Conservation (phyloP, 2,888 invertebrate species). For the Apodemia zela region DNA sequence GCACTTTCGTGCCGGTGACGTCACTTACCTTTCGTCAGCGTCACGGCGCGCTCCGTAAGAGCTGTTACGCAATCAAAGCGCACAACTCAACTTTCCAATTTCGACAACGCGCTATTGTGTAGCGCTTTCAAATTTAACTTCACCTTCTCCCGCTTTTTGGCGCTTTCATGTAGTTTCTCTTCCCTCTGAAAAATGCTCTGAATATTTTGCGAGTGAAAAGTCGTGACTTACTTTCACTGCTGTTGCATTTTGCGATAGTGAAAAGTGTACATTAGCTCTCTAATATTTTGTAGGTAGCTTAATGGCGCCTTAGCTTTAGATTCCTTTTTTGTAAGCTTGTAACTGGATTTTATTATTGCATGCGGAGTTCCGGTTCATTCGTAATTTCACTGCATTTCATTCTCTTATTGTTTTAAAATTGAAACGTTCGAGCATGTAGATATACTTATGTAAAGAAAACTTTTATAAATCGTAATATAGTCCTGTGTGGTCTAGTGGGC, state of each 20-base stretch:
- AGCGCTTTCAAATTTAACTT: constrained; percentile 79
- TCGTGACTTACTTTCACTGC: constrained; percentile 72
- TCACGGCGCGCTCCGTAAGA: constrained; percentile 57
- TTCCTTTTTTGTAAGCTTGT: neutral
- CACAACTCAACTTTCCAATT: constrained; percentile 79
- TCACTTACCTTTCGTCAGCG: constrained; percentile 24
- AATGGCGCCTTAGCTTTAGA: constrained; percentile 3
- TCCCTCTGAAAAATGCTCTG: constrained; percentile 72
- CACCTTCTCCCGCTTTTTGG: constrained; percentile 64
- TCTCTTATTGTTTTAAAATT: no score
- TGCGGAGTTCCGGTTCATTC: neutral
- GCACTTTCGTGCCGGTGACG: constrained; percentile 65
- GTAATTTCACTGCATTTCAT: neutral
- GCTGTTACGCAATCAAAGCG: constrained; percentile 73
- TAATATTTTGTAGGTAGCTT: constrained; percentile 9
- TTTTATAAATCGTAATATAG: no score
- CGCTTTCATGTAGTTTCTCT: constrained; percentile 75
- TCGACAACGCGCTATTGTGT: constrained; percentile 80
- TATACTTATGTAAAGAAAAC: no score
- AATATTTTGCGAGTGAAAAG: constrained; percentile 60
- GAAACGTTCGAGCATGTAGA: no score
- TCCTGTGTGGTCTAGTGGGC: no score
- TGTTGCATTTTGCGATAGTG: constrained; percentile 49
- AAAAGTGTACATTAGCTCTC: constrained; percentile 1
- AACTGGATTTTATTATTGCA: neutral